Percentiles rank a stretch among this genome's conserved stretches.
Conservation (phyloP, 2,888 invertebrate species). For the Apodemia hepburni region DNA sequence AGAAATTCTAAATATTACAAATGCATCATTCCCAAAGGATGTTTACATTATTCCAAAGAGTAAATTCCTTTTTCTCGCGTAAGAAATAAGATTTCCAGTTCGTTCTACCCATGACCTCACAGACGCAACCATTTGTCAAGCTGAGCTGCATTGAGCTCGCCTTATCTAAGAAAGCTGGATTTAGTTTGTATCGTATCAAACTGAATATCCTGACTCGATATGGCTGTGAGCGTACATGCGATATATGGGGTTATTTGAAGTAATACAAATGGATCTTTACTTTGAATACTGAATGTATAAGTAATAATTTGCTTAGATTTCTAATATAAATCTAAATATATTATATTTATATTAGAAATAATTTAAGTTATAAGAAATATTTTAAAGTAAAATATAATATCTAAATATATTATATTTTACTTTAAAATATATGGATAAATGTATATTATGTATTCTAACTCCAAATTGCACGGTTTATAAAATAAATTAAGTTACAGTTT, state of each 20-base stretch:
- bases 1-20: not conserved
- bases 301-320: conserved; percentile 8
- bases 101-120: conserved; percentile 47
- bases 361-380: no score
- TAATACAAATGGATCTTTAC: conserved; percentile 26
- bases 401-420: no score
- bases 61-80: conserved; percentile 18
- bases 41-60: conserved; percentile 14
- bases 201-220: conserved; percentile 55
- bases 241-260: conserved; percentile 32
- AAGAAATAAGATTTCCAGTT: conserved; percentile 24
- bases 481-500: no score
- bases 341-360: no score
- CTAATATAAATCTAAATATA: not conserved
- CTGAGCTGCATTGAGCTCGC: conserved; percentile 59
- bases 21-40: conserved; percentile 5
- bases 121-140: conserved; percentile 63
- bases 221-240: conserved; percentile 39
- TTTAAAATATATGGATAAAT: no score
- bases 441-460: no score
- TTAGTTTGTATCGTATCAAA: conserved; percentile 52
- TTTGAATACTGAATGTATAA: conserved; percentile 17
- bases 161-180: conserved; percentile 64
- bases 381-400: no score
- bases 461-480: no score